Base-by-base conservation (phyloP, 1,140 invertebrate species). In the Uloborus diversus region DNA sequence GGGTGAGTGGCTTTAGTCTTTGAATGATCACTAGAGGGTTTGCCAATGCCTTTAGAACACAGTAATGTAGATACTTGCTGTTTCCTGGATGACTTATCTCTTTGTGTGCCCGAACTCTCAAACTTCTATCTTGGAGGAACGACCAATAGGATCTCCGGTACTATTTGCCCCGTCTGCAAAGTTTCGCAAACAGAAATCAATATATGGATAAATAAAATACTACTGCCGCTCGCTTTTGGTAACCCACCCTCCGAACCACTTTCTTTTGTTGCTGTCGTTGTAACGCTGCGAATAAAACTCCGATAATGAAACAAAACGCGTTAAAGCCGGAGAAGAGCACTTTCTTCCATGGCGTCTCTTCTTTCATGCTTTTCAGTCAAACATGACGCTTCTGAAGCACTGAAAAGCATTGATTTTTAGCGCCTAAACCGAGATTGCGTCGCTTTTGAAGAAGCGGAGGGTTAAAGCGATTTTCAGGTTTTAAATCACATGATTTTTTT, bases 121-220 rank as follows among this genome's bases (percentile, higher is more conserved):
- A 53, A 70, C 30, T 69, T 69, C 42, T n/a, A 33, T 71, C 56
- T 71, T 57, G 57, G 69, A 42, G 33, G 14, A 23, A 61, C 32
- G 47, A 56, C 66, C 49, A 69, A 69, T 69, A 35, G 33, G 66
- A 37, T 68, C 37, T 53, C 66, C 28, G 49, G 32, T 71, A 71
- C 33, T 71, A 71, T 71, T 71, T 71, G 69, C 35, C 65, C 49
- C 49, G 32, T 47, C 51, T n/a, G 30, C 20, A 59, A 66, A 71
- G 69, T 71, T 56, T 71, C 33, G 33, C 33, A n/a, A 33, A 56
- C 32, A 71, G 69, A 71, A 71, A 71, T 71, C 69, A 71, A 71
- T 71, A 71, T 57, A 71, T 71, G 56, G 69, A 59, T 61, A 71
- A 71, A 71, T 71, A 59, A 71, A 71, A 71, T 71, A 37, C 69